phyloP scores from a whole-genome alignment of 2,113 vertebrate species.

The Damaliscus lunatus region DNA sequence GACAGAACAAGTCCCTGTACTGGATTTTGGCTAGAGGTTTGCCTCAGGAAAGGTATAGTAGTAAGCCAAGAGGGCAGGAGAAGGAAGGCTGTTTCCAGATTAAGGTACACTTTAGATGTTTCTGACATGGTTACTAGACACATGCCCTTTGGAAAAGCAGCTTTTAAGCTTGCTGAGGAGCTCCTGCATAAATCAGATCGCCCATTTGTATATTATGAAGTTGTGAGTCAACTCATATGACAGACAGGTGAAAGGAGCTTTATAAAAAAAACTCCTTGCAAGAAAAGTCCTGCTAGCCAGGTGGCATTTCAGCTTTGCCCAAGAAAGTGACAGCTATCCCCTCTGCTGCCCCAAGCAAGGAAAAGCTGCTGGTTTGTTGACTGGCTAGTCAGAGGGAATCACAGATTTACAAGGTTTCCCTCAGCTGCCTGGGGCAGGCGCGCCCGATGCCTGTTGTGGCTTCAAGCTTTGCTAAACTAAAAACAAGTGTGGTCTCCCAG shows the following conservation, averaged over 20 bases:
- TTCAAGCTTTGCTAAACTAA: not conserved
- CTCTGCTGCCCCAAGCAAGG: not conserved
- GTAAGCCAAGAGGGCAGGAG: not conserved
- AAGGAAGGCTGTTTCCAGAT: not conserved
- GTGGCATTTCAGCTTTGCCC: not conserved
- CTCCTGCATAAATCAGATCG: not conserved
- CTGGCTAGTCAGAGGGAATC: not conserved
- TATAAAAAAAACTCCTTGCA: not conserved
- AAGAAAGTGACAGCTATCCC: not conserved
- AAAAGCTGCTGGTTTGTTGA: not conserved
- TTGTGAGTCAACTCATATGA: not conserved
- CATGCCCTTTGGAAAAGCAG: not conserved
- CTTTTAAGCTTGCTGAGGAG: not conserved
- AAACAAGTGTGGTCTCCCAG: not conserved
- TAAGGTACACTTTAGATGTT: not conserved
- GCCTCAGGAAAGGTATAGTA: not conserved
- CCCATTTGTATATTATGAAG: not conserved
- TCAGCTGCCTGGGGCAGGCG: not conserved
- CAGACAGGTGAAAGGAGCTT: not conserved
- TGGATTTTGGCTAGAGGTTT: not conserved
- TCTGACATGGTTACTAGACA: not conserved
- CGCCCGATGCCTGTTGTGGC: not conserved
- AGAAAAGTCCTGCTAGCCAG: not conserved
- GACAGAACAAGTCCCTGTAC: not conserved
- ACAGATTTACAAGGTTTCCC: not conserved